Evolutionary conservation across 1,140 invertebrate genomes (phyloP).

Genomic region (Drosophila lowei): DNA sequence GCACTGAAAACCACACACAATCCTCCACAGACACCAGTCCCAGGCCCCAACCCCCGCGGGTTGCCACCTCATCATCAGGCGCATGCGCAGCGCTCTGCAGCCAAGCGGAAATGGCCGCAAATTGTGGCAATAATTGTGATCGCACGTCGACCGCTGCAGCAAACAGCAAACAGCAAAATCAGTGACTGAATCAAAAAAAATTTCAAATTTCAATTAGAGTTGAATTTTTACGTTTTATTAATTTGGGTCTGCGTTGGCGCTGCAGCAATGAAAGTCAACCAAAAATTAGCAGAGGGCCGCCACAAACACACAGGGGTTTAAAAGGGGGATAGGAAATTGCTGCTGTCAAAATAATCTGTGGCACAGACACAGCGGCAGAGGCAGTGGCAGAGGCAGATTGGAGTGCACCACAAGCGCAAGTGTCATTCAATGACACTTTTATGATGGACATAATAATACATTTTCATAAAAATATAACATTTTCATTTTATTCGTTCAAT

Average conservation of each 20-base stretch:
- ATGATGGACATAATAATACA: slow-evolving; percentile 76
- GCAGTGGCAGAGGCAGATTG: slow-evolving; percentile 11
- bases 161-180: slow-evolving; percentile 5
- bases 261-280: slow-evolving; percentile 43
- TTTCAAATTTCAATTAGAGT: slow-evolving; percentile 43
- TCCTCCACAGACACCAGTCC: neutral
- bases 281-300: slow-evolving; percentile 49
- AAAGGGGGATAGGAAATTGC: slow-evolving; percentile 35
- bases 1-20: slow-evolving; percentile 4
- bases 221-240: slow-evolving; percentile 48
- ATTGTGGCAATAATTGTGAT: slow-evolving; percentile 67
- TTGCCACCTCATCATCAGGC: neutral
- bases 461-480: slow-evolving; percentile 73
- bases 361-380: neutral
- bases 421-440: slow-evolving; percentile 77
- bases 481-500: slow-evolving; percentile 59
- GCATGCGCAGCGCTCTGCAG: slow-evolving; percentile 32
- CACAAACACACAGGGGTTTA: neutral
- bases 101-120: slow-evolving; percentile 68
- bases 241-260: slow-evolving; percentile 33
- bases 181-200: slow-evolving; percentile 19
- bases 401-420: slow-evolving; percentile 35
- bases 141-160: slow-evolving; percentile 31
- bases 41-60: neutral
- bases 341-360: slow-evolving; percentile 54